Conservation (phyloP, 1,140 invertebrate genomes). For the Drosophila varians region DNA sequence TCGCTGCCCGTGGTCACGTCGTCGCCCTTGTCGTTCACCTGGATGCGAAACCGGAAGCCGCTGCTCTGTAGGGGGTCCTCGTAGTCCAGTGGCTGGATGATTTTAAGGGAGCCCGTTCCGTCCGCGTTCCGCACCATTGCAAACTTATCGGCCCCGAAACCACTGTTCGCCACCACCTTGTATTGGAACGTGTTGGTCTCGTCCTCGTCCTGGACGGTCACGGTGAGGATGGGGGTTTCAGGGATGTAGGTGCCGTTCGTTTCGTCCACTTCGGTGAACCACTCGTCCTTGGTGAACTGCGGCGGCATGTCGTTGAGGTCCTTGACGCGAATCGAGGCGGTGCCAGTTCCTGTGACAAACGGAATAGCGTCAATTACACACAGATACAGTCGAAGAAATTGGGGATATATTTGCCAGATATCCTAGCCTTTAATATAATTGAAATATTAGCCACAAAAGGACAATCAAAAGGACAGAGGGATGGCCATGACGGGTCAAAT, state of each 20-base stretch:
- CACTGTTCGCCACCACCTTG: slow-evolving; percentile 86
- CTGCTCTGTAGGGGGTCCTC: slow-evolving; percentile 86
- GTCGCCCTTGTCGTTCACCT: slow-evolving; percentile 85
- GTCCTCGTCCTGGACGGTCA: slow-evolving; percentile 88
- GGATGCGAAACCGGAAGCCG: slow-evolving; percentile 86
- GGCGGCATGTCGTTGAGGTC: slow-evolving; percentile 87
- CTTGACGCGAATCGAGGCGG: slow-evolving; percentile 87
- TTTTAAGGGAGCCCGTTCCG: slow-evolving; percentile 88
- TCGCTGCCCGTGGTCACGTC: slow-evolving; percentile 84
- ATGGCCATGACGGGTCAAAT: neutral
- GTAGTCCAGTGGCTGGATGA: slow-evolving; percentile 87
- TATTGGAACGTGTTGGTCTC: slow-evolving; percentile 86
- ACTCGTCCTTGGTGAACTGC: slow-evolving; percentile 87
- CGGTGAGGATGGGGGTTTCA: slow-evolving; percentile 87
- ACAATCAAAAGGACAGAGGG: neutral
- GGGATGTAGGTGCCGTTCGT: slow-evolving; percentile 86
- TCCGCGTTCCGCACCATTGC: slow-evolving; percentile 88
- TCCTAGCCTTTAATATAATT: neutral
- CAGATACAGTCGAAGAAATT: slow-evolving; percentile 10
- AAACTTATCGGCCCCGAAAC: slow-evolving; percentile 87
- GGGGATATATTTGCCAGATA: neutral
- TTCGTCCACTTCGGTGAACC: slow-evolving; percentile 88
- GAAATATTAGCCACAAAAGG: neutral
- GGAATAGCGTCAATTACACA: slow-evolving; percentile 19
- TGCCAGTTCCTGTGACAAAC: slow-evolving; percentile 66